Conservation (phyloP, 2,797 vertebrate species). For the Halcyon badia region DNA sequence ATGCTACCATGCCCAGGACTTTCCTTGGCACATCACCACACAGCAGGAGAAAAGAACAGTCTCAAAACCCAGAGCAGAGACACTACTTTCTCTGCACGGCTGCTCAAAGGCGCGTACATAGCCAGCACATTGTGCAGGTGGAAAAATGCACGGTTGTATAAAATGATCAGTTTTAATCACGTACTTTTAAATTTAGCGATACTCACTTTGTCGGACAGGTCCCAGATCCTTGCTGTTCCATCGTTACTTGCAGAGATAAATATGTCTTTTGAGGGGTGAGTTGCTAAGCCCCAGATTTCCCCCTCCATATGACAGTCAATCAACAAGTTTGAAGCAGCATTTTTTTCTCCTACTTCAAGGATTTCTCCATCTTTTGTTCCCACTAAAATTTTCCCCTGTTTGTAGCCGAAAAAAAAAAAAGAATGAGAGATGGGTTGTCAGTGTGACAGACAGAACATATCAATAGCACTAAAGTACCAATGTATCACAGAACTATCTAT, state of each 20-base stretch:
- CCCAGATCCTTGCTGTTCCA: constrained; percentile 95
- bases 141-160: neutral
- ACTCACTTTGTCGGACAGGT: constrained; percentile 92
- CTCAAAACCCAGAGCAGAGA: neutral
- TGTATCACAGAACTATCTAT: neutral
- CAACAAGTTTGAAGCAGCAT: constrained; percentile 94
- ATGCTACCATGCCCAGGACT: neutral
- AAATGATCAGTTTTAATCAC: rapidly evolving
- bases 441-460: neutral
- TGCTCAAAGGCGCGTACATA: rapidly evolving
- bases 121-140: rapidly evolving
- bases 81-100: rapidly evolving
- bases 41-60: neutral
- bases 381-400: constrained; percentile 95
- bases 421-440: neutral
- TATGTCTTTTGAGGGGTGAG: constrained; percentile 93
- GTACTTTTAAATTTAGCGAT: rapidly evolving
- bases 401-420: constrained; percentile 6
- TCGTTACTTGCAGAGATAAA: constrained; percentile 95
- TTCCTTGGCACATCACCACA: neutral
- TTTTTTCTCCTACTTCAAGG: constrained; percentile 97
- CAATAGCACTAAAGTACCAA: neutral
- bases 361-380: constrained; percentile 98
- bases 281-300: constrained; percentile 94
- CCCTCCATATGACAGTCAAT: constrained; percentile 96